Evolutionary conservation across 2,888 invertebrate genomes (phyloP).

Genomic region (Orthosia gothica): DNA sequence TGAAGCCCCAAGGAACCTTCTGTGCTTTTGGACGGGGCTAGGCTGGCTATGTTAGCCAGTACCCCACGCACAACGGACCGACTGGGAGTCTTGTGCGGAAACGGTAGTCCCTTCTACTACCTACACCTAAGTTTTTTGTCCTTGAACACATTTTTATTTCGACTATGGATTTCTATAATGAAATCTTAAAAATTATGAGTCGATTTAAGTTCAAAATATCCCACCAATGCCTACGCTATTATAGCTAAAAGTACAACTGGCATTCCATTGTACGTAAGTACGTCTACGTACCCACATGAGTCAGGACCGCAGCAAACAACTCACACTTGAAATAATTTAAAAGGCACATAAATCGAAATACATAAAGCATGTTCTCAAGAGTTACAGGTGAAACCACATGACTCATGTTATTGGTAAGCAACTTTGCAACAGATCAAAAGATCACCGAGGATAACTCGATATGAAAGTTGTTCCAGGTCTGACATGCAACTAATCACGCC

Average conservation of each 20-base stretch:
- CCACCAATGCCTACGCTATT: background rate
- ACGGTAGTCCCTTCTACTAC: too few species aligned
- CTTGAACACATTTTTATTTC: background rate
- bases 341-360: constrained; percentile 50
- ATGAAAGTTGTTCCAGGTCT: constrained; percentile 57
- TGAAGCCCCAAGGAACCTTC: too few species aligned
- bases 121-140: background rate
- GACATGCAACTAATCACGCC: constrained; percentile 45
- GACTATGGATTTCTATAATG: background rate
- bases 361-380: constrained; percentile 47
- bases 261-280: background rate
- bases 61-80: too few species aligned
- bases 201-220: background rate
- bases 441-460: constrained; percentile 56
- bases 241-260: background rate
- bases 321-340: constrained; percentile 48
- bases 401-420: constrained; percentile 55
- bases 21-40: too few species aligned
- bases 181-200: background rate
- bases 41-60: too few species aligned
- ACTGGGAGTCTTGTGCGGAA: too few species aligned
- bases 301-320: constrained; percentile 30
- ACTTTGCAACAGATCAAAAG: constrained; percentile 63
- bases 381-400: constrained; percentile 56
- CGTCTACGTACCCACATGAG: background rate